A percentile compares a stretch with the other conserved stretches of the same genome.
Evolutionary conservation across 1,140 invertebrate species (phyloP).

Genomic region (Drosophila simulans): DNA sequence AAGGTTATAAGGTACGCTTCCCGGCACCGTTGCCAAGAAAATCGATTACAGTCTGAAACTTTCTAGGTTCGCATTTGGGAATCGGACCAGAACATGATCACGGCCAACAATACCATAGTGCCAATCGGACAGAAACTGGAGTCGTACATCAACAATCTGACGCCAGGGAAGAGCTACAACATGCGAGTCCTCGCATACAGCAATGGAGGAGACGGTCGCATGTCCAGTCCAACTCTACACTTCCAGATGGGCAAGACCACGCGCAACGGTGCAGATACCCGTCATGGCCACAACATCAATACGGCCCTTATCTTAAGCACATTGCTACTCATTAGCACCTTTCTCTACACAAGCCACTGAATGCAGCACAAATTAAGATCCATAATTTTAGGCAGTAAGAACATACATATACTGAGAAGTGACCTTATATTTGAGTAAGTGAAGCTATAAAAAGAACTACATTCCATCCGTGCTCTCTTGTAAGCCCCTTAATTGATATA

Average conservation of each 20-base stretch:
- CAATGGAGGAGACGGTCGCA: conserved; percentile 96
- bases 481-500: conserved; percentile 27
- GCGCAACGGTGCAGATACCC: conserved; percentile 67
- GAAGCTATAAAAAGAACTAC: conserved; percentile 37
- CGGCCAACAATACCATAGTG: conserved; percentile 94
- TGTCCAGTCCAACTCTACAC: conserved; percentile 95
- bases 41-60: background rate
- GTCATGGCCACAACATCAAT: conserved; percentile 69
- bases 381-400: conserved; percentile 30
- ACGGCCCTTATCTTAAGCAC: conserved; percentile 66
- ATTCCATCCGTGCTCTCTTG: conserved; percentile 32
- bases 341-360: conserved; percentile 64
- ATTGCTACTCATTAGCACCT: conserved; percentile 62
- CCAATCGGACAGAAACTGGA: conserved; percentile 91
- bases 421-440: conserved; percentile 77
- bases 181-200: conserved; percentile 96
- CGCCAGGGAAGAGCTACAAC: conserved; percentile 94
- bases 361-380: conserved; percentile 20
- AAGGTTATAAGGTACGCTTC: conserved; percentile 91
- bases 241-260: conserved; percentile 92
- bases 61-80: conserved; percentile 93
- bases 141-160: conserved; percentile 90
- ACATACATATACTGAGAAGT: conserved; percentile 51
- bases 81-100: conserved; percentile 95
- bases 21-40: background rate